These are phyloP conservation scores for Mnemiopsis leidyi DNA, from an alignment of 37 sponge, comb jelly and placozoan species.

Conservation along the genomic window DNA sequence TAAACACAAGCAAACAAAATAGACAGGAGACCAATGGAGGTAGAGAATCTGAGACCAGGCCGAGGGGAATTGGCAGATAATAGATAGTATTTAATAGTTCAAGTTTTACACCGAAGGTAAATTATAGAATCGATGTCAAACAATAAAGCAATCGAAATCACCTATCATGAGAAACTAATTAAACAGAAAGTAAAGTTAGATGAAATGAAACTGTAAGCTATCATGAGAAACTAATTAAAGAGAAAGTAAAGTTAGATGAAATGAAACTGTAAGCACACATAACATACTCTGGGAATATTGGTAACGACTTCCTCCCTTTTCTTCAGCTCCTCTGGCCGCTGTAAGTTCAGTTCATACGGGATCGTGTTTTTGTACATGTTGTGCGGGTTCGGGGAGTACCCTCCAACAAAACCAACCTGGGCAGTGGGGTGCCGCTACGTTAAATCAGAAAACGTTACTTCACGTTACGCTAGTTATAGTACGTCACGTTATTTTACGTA, in stretches of 20 bases:
- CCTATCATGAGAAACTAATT: not conserved
- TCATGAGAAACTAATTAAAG: not conserved
- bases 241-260: not conserved
- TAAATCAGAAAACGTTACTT: too few relatives aligned
- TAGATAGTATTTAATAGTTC: too few relatives aligned
- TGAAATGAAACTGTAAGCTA: not conserved
- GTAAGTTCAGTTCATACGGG: constrained; percentile 45
- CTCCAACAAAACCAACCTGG: constrained; percentile 34
- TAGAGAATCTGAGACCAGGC: too few relatives aligned
- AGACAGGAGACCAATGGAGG: too few relatives aligned
- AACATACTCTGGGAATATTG: constrained; percentile 34
- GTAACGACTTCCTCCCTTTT: not conserved
- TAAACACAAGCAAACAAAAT: not conserved
- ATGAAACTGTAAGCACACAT: too few relatives aligned
- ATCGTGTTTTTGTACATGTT: constrained; percentile 66
- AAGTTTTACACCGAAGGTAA: too few relatives aligned
- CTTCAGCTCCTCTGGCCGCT: not conserved
- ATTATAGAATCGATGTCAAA: too few relatives aligned
- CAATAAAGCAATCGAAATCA: too few relatives aligned
- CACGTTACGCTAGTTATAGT: too few relatives aligned
- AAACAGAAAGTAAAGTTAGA: not conserved
- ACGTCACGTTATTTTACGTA: too few relatives aligned
- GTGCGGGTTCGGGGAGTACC: constrained; percentile 54
- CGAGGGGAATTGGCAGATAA: too few relatives aligned
- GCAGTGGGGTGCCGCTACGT: too few relatives aligned